Base-by-base conservation (phyloP, 2,797 vertebrate genomes). In the Jordanella pulchra region DNA sequence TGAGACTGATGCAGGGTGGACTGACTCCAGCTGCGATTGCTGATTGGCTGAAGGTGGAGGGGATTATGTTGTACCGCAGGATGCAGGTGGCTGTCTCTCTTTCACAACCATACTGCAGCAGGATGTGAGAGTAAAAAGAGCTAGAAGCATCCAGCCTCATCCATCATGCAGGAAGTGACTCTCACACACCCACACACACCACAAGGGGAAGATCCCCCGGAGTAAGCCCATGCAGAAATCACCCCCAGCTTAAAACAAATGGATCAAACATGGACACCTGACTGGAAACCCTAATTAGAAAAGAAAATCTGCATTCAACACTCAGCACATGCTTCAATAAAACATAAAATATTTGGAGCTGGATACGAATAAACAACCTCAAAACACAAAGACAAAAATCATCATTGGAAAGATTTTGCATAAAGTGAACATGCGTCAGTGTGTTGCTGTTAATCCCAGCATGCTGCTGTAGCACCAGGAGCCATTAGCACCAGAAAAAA, bases 141-240 rank as follows among this genome's bases (percentile, higher is more conserved):
- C 72, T 75, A 61, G 81, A 76, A 82, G 53, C 78, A 51, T 76
- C 77, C 72, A 78, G 89, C 83, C 82, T 86, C 81, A 85, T 86
- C 79, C 82, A 80, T 84, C 93, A 92, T 92, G 90, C 93, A 91
- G 81, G 78, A 74, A 80, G 88, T 61, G 71, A 83, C 76, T 60
- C 78, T 14, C 74, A 48, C 65, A 58, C 72, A 53, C 71, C 60
- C 50, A 45, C 69, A 23, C 80, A 53, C 51, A 64, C 67, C 76
- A 71, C 73, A 71, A 45, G 70, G 54, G 51, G 79, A 61, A 80
- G 78, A 67, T 76, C 72, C 83, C 86, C 84, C 85, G 81, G 73
- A 75, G 72, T 86, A 89, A 92, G 90, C 91, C 89, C 92, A 93
- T 93, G 92, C 92, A 91, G 72, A 90, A 70, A 81, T 75, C 35